Evolutionary conservation across 1,140 invertebrate species (phyloP), one percentile per base, ranked within the genome.

Genomic region (Scaptomyza graminum): DNA sequence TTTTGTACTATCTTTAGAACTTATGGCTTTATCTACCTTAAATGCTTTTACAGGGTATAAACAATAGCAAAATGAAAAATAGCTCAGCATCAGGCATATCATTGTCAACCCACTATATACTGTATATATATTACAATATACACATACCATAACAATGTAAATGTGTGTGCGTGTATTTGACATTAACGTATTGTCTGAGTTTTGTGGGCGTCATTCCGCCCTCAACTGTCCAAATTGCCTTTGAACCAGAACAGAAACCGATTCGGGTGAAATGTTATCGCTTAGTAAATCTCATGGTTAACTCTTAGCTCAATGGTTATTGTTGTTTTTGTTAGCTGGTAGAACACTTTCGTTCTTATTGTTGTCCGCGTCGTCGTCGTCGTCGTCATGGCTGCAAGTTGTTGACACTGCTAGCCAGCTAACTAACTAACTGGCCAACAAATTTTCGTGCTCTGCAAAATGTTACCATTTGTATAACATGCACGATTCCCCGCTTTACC

Each of bases 341-440:
- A 65, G 31, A 34, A 43, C 56, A 60, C 50, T 55, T 34, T 55
- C 55, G 28, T 37, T 60, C 39, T 67, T 22, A 61, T 60, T 46
- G 62, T 65, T 41, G 28, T 64, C 16, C 5, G 28, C 28, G 46
- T 49, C 52, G 64, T 62, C 63, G 78, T 62, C 63, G 78, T 69
- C 76, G 82, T 87, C 78, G 83, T 79, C 83, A 88, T 88, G 82
- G 68, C 82, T 87, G 79, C 83, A 88, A 69, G 68, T 68, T 88
- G 82, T 88, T 88, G 83, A 87, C 82, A 88, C 56, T 61, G 4
- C 28, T 7, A 31, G 28, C 5, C 64, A 75, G 73, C 76, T 72
- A 51, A 70, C 62, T 79, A 69, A 63, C 71, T 84, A 79, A 79
- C 80, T 87, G 74, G 44, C 47, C 47, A 65, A 56, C 68, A 60